Percentiles rank a stretch among this genome's conserved stretches.
phyloP scores from a whole-genome alignment of 2,113 vertebrate genomes.

The Laticauda laticaudata region DNA sequence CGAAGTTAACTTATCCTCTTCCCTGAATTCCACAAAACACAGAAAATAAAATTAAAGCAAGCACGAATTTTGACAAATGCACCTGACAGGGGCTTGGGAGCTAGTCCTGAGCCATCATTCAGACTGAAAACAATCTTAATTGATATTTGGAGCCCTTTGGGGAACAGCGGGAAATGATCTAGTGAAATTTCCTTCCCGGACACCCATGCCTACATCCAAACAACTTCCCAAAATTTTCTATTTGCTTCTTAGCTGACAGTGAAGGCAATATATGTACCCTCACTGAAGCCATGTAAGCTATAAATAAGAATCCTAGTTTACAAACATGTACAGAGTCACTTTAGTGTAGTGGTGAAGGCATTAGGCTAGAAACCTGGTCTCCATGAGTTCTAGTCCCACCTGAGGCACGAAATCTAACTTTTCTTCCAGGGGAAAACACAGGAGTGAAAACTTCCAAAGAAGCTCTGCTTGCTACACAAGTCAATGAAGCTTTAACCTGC shows the following conservation, averaged over 20 bases:
- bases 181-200: neutral
- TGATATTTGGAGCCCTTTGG: slow-evolving; percentile 20
- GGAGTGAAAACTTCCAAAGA: too few species aligned
- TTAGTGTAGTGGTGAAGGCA: neutral
- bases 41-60: slow-evolving; percentile 61
- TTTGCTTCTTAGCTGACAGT: rapidly evolving
- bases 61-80: neutral
- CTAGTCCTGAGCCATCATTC: slow-evolving; percentile 11
- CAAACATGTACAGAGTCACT: neutral
- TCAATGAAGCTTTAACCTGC: too few species aligned
- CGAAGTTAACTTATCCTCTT: slow-evolving; percentile 55
- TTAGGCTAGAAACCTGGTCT: neutral
- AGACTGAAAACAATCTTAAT: slow-evolving; percentile 27
- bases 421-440: too few species aligned
- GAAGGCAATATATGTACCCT: neutral
- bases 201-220: slow-evolving; percentile 23
- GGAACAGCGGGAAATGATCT: slow-evolving; percentile 31
- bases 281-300: neutral
- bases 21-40: slow-evolving; percentile 56
- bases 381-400: neutral
- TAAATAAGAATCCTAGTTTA: neutral
- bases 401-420: neutral
- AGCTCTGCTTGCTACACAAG: too few species aligned
- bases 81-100: slow-evolving; percentile 1
- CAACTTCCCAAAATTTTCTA: neutral